Evolutionary conservation across 1,140 invertebrate genomes (phyloP), one percentile per base, ranked within the genome.

Genomic region (Cydia fagiglandana): DNA sequence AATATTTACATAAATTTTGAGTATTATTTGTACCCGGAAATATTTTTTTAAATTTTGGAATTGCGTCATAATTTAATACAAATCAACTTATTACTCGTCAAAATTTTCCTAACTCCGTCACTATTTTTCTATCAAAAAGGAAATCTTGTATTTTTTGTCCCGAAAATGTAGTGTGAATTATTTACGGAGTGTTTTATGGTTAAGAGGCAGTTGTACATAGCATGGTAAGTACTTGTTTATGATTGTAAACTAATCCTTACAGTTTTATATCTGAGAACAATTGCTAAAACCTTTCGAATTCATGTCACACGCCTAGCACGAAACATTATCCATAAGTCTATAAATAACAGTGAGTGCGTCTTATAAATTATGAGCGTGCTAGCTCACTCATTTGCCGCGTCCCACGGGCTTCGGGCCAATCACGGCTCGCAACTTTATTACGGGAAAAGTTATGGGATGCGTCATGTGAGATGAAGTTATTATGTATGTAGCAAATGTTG

Each of bases 261-360:
- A 45, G 41, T 2, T 45, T 12, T 45, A 0, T 38, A 38, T 38
- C 34, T 0, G 34, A 13, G 1, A 45, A 13, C 2, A 12, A 45
- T 12, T 12, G 12, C n/a, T 5, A 53, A 45, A 15, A 50, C 6
- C 76, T 70, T 74, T 77, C 77, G 78, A 85, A 85, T 83, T 84
- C 76, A 78, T 76, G 78, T 80, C 78, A 78, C 75, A 79, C 82
- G 78, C 82, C 77, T 76, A 34, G 56, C 45, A 76, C 10, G 9
- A 61, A 61, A 24, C 38, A 73, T 15, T 45, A 73, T 73, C 70
- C 70, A 73, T 73, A n/a, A 9, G 7, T 24, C 45, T 45, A 73
- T 73, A 73, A 73, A 73, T 73, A 73, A 73, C 47, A 28, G 20
- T 12, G n/a, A 53, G 47, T 47, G 34, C 30, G 50, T 61, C 56